Evolutionary conservation across 2,888 invertebrate genomes (phyloP), one percentile per base, ranked within the genome.

Genomic region (Drosophila nr. medialis): DNA sequence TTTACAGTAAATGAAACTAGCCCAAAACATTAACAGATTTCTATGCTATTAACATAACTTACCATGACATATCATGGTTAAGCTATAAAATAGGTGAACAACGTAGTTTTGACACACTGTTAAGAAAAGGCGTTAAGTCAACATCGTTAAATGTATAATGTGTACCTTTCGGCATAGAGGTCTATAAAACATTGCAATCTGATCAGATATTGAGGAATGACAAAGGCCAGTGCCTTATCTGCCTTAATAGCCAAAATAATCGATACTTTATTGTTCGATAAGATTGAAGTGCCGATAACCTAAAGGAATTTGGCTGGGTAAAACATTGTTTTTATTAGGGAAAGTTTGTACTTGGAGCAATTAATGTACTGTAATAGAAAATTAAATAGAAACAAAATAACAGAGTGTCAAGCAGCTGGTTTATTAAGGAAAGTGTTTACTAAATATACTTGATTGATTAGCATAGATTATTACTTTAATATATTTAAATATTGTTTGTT

Each of bases 231-330:
- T 69, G 58, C 27, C 42, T 45, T 77, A 77, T 77, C 74, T 32
- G 10, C 32, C 32, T 74, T 63, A 55, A 66, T 61, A 42, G 36
- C 49, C 36, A 27, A 21, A 38, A 49, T 78, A 71, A 78, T 62
- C 67, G 48, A 32, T 42, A 13, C 62, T 75, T 77, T 75, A 78
- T 77, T 62, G 78, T 63, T 75, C 60, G 54, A 71, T 78, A 77
- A 67, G 29, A 40, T 42, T 53, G 27, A 7, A 49, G 24, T 50
- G 61, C 36, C 61, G 64, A 27, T 68, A 38, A 64, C 51, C 59
- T 21, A 40, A 51, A 56, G 48, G 64, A 74, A 64, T 42, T 50
- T 36, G 30, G 2, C 1, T 48, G 49, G 21, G 5, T 51, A 45
- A 32, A 32, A 15, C 10, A 2, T 29, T 7, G n/a, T 49, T 50